phyloP scores from a whole-genome alignment of 2,888 invertebrate species.

The Drosophila longiperda region DNA sequence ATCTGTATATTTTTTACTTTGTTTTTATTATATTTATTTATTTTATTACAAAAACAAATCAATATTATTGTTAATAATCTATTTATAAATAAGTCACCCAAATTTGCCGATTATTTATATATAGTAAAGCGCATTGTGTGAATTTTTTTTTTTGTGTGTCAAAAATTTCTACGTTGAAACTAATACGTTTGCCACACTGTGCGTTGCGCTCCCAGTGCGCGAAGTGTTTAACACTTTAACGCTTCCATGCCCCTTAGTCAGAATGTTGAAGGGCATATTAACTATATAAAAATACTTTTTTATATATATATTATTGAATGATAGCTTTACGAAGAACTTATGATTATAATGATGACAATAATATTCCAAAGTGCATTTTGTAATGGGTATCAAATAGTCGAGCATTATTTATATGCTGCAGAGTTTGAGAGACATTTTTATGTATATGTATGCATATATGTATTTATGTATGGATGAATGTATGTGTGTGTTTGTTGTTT shows the following conservation, averaged over 20 bases:
- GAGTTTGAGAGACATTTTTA: not conserved
- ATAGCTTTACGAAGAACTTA: not conserved
- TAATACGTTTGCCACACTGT: conserved; percentile 9
- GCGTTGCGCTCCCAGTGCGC: conserved; percentile 40
- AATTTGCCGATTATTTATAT: too few relatives aligned
- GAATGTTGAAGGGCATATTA: not conserved
- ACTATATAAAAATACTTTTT: not conserved
- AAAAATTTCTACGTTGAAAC: not conserved
- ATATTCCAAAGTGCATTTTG: not conserved
- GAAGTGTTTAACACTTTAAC: conserved; percentile 65
- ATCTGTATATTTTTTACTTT: too few relatives aligned
- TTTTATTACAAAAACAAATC: too few relatives aligned
- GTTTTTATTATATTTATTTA: too few relatives aligned
- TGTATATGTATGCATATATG: not conserved
- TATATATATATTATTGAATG: not conserved
- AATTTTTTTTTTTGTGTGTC: not conserved
- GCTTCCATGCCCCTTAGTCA: conserved; percentile 26
- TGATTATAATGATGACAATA: not conserved
- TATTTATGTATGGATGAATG: not conserved
- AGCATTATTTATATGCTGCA: not conserved
- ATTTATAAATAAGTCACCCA: too few relatives aligned
- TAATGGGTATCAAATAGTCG: not conserved
- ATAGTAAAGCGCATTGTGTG: too few relatives aligned
- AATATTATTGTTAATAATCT: too few relatives aligned
- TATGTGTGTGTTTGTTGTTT: not conserved